These are phyloP conservation scores for Temnopleurus reevesii DNA, from an alignment of 53 echinoderm and acorn worm species.

Conservation along the genomic window DNA sequence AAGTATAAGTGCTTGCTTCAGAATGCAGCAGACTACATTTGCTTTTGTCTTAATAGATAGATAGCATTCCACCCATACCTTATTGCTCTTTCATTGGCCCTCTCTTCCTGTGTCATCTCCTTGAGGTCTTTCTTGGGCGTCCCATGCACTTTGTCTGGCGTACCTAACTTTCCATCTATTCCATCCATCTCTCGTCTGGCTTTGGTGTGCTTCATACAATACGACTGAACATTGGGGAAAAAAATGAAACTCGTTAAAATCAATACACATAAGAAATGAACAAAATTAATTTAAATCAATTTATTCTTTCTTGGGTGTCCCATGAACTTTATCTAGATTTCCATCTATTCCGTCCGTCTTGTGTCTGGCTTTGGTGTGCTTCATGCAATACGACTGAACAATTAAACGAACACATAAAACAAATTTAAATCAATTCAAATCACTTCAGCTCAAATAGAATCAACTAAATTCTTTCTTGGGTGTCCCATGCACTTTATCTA, in stretches of 20 bases:
- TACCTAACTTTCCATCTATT: conserved; percentile 48
- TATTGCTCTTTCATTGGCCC: conserved; percentile 89
- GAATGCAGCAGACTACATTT: too few relatives aligned
- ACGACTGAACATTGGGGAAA: conserved; percentile 80
- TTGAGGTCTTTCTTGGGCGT: conserved; percentile 61
- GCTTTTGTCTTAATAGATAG: too few relatives aligned
- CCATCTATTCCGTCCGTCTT: background rate
- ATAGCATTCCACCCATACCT: background rate
- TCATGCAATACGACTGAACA: conserved; percentile 80
- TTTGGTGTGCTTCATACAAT: conserved; percentile 90
- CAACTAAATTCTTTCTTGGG: conserved; percentile 45
- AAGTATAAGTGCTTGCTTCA: too few relatives aligned
- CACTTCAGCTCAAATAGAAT: too few relatives aligned
- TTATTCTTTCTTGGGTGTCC: background rate
- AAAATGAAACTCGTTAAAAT: background rate
- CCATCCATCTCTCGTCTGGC: conserved; percentile 38
- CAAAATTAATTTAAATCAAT: too few relatives aligned
- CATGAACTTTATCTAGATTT: background rate
- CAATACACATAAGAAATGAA: too few relatives aligned
- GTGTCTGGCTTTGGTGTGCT: conserved; percentile 74
- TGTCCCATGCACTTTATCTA: conserved; percentile 52
- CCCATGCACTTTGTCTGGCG: conserved; percentile 58
- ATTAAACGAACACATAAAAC: too few relatives aligned
- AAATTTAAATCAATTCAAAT: too few relatives aligned
- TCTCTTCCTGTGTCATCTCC: conserved; percentile 91